A percentile compares a stretch with the other conserved stretches of the same genome.
Conservation (phyloP, 2,113 vertebrate species). For the Pterocles orientalis region DNA sequence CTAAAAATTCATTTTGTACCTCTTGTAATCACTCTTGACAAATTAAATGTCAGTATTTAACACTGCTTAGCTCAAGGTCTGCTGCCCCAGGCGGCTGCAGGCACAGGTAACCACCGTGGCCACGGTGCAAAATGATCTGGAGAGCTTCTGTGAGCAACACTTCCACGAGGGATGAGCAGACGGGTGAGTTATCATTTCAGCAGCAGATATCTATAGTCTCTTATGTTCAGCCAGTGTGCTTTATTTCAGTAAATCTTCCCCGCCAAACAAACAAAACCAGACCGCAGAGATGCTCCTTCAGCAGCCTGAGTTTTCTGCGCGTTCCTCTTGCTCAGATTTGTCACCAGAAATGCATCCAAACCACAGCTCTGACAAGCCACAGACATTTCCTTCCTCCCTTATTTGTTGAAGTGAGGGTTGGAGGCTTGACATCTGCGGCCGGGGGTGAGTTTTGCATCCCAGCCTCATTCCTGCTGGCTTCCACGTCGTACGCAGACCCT, state of each 20-base stretch:
- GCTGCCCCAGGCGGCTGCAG: not conserved
- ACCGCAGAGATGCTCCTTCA: not conserved
- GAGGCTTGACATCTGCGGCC: not conserved
- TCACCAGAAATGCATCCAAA: not conserved
- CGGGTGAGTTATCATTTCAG: not conserved
- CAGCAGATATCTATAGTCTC: not conserved
- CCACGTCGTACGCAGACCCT: accelerated
- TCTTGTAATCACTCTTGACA: not conserved
- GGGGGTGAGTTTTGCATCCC: accelerated
- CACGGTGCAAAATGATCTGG: not conserved
- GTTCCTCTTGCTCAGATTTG: not conserved
- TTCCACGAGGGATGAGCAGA: not conserved
- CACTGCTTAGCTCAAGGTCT: not conserved
- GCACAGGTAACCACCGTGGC: not conserved
- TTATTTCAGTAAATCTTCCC: not conserved
- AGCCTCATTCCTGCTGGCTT: accelerated
- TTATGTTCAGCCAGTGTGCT: not conserved
- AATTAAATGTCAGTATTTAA: not conserved
- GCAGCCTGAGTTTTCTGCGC: not conserved
- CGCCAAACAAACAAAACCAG: not conserved
- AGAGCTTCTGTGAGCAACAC: not conserved
- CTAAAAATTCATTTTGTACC: not conserved
- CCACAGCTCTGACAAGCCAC: not conserved
- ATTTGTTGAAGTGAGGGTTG: not conserved
- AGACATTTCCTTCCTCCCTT: not conserved